Percentiles rank a stretch among this genome's conserved stretches.
These are phyloP conservation scores for Sisyra terminalis DNA, from an alignment of 2,888 invertebrate genomes.

Conservation along the genomic window DNA sequence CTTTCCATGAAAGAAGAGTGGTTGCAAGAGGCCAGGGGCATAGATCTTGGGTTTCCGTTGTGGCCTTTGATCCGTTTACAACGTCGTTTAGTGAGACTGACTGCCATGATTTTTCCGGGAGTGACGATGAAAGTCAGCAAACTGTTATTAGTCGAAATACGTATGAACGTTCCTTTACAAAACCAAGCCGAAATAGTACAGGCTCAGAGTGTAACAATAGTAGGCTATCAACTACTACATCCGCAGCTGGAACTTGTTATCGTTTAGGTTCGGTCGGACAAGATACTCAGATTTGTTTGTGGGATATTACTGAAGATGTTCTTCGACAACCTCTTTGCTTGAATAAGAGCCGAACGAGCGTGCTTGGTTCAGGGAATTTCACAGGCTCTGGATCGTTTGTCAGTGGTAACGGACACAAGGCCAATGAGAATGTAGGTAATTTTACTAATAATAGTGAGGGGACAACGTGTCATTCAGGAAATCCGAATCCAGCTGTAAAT, in stretches of 20 bases:
- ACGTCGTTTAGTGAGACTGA: slow-evolving; percentile 51
- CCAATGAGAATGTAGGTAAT: not conserved
- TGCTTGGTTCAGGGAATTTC: slow-evolving; percentile 20
- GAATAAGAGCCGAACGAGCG: slow-evolving; percentile 23
- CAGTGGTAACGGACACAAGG: slow-evolving; percentile 22
- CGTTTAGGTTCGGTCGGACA: slow-evolving; percentile 90
- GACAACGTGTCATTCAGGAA: slow-evolving; percentile 16
- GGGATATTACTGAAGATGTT: slow-evolving; percentile 96
- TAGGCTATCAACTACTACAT: slow-evolving; percentile 20
- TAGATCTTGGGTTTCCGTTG: slow-evolving; percentile 94
- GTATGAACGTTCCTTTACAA: slow-evolving; percentile 11
- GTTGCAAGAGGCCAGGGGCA: slow-evolving; percentile 97
- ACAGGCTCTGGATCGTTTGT: slow-evolving; percentile 22
- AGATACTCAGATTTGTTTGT: slow-evolving; percentile 93
- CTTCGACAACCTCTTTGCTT: slow-evolving; percentile 51
- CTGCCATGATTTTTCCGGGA: slow-evolving; percentile 32
- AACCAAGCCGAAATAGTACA: slow-evolving; percentile 17
- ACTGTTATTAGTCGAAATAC: slow-evolving; percentile 20
- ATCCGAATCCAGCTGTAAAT: slow-evolving; percentile 9
- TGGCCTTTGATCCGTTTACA: slow-evolving; percentile 82
- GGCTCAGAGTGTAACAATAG: slow-evolving; percentile 15
- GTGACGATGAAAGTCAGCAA: slow-evolving; percentile 34
- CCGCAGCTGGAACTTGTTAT: slow-evolving; percentile 41
- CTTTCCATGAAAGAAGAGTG: slow-evolving; percentile 77
- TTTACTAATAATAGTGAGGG: slow-evolving; percentile 17